Conservation (phyloP, 2,797 vertebrate genomes). For the Anomalospiza imberbis region DNA sequence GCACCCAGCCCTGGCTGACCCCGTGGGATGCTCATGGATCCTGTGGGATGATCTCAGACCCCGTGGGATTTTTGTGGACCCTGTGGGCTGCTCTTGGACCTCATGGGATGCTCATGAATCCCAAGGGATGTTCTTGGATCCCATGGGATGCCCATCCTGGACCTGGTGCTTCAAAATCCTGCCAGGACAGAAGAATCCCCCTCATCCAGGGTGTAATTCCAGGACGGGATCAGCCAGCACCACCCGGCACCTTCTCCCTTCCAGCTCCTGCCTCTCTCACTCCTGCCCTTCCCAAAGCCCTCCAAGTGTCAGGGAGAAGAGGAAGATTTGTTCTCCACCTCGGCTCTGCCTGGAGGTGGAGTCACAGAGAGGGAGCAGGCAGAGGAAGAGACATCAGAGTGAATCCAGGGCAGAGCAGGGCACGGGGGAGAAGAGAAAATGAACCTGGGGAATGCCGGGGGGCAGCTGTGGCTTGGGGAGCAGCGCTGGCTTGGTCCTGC, state of each 20-base stretch:
- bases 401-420: conserved; percentile 22
- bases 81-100: accelerated
- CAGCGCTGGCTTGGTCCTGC: conserved; percentile 75
- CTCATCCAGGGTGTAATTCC: neutral
- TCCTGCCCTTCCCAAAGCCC: neutral
- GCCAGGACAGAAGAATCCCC: accelerated
- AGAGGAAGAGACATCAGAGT: conserved; percentile 40
- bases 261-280: neutral
- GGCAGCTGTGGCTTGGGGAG: conserved; percentile 81
- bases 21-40: accelerated
- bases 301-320: neutral
- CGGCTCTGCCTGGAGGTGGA: neutral
- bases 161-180: neutral
- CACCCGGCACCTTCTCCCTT: neutral
- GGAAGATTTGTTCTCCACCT: neutral
- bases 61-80: accelerated
- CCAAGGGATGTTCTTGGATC: accelerated
- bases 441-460: conserved; percentile 75
- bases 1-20: neutral
- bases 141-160: accelerated
- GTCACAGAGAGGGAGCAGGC: conserved; percentile 39
- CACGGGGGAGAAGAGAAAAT: conserved; percentile 55
- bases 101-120: accelerated
- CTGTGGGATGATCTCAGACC: accelerated
- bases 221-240: neutral